Evolutionary conservation across 2,797 vertebrate genomes (phyloP).

Genomic region (Chrysocyon brachyurus): DNA sequence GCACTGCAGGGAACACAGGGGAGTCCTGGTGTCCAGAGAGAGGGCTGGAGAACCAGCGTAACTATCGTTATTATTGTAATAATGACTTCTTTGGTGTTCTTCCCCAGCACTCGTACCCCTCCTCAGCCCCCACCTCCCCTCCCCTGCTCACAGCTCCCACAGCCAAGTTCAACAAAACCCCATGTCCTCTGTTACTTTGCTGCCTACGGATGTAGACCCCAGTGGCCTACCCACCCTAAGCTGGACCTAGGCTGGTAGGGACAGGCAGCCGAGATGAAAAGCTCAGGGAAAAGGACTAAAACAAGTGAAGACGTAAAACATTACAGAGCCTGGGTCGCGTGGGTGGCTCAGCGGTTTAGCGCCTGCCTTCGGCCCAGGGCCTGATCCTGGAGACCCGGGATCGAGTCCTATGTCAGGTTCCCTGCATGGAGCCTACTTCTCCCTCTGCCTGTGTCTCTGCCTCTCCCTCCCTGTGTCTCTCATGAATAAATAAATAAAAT

Average conservation of each 20-base stretch:
- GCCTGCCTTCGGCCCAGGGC: too few species aligned
- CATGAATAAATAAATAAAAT: too few species aligned
- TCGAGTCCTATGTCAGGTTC: too few species aligned
- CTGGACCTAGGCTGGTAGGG: neutral
- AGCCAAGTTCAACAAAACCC: neutral
- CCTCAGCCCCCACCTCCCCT: neutral
- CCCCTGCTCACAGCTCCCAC: neutral
- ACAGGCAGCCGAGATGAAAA: neutral
- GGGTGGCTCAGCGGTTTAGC: too few species aligned
- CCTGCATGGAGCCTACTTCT: too few species aligned
- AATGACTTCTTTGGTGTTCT: neutral
- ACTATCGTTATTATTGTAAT: neutral
- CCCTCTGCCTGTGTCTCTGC: too few species aligned
- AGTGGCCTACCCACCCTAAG: neutral
- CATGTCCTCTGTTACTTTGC: neutral
- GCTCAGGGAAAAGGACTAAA: neutral
- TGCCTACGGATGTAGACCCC: neutral
- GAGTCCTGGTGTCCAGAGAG: neutral
- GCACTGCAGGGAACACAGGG: neutral
- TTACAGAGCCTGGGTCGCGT: neutral
- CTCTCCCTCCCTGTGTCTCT: too few species aligned
- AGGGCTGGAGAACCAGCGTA: accelerated
- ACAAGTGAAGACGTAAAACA: neutral
- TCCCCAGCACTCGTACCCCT: neutral
- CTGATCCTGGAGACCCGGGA: too few species aligned